Conservation (phyloP, 2,113 vertebrate species). For the Oophaga pumilio region DNA sequence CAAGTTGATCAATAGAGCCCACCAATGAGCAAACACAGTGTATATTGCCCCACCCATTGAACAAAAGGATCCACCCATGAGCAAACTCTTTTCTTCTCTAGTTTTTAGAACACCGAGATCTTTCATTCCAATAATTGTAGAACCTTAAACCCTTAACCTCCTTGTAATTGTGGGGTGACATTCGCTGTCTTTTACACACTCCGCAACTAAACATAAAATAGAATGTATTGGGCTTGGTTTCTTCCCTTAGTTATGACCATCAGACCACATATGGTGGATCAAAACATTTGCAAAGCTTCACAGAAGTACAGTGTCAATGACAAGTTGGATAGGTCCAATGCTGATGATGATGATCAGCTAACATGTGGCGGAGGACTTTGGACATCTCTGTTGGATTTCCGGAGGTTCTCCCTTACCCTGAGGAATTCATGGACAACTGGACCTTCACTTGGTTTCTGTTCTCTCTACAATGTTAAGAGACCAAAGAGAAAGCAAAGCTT, state of each 20-base stretch:
- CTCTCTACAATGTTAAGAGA: conserved; percentile 21
- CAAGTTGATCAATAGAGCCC: not conserved
- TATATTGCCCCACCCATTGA: not conserved
- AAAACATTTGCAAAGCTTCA: not conserved
- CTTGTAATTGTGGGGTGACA: not conserved
- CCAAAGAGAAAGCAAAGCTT: not conserved
- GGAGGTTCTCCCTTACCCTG: conserved; percentile 46
- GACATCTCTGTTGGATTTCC: conserved; percentile 34
- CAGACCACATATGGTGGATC: not conserved
- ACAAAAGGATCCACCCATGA: not conserved
- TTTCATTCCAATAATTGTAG: not conserved
- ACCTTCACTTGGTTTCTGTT: conserved; percentile 14
- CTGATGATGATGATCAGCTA: not conserved
- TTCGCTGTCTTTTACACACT: not conserved
- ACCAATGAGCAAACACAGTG: not conserved
- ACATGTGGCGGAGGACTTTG: conserved; percentile 19
- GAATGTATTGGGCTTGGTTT: not conserved
- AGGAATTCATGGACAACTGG: conserved; percentile 42
- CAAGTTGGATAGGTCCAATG: not conserved
- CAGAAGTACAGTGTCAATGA: not conserved
- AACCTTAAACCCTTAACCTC: not conserved
- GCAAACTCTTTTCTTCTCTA: not conserved
- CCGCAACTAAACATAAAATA: not conserved
- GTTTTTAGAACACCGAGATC: not conserved
- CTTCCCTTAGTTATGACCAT: not conserved